Base-by-base conservation (phyloP, 92 coral and sea anemone genomes). In the Epizoanthus fatuus region DNA sequence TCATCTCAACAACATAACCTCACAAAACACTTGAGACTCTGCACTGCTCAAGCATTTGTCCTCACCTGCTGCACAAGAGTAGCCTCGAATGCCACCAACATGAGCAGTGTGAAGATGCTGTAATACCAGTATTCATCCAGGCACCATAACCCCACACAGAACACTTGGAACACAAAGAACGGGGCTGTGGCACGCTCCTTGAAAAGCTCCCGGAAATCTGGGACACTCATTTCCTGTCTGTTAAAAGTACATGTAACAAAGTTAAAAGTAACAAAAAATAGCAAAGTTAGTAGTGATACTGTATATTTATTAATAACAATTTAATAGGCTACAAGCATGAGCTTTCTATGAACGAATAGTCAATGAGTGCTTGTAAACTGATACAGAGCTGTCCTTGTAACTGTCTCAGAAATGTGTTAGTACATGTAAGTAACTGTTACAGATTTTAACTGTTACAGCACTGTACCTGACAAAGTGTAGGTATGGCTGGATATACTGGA, bases 41-140 rank as follows among this genome's bases (percentile, higher is more conserved):
- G 39, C 15, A 71, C 22, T 7, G 11, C 49, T 3, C 19, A 8
- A 15, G 6, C 32, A 8, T 40, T 7, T 29, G 35, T 66, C 58
- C 73, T 29, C 67, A 95, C 99, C 97, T 93, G 99, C 72, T 97
- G 98, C 4, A 97, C 98, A 25, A 97, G 93, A 16, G 99, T 97
- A 13, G 99, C 99, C 85, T 97, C 99, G 86, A 97, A 97, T 52
- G 99, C 98, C 35, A 97, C 94, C 86, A 97, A 81, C 99, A 97
- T 95, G 82, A 95, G 90, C 53, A 97, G 88, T 10, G 99, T 97
- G 80, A 97, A 97, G 29, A 97, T 84, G 20, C 99, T 97, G 96
- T 97, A 97, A 62, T 97, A 97, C 99, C 99, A 97, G 78, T 97
- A 97, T 77, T 97, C 99, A 84, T 97, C 99, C 35, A 97, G 89